A percentile compares a stretch with the other conserved stretches of the same genome.
These are phyloP conservation scores for Cerceris rybyensis DNA, from an alignment of 2,888 invertebrate species.

Conservation along the genomic window DNA sequence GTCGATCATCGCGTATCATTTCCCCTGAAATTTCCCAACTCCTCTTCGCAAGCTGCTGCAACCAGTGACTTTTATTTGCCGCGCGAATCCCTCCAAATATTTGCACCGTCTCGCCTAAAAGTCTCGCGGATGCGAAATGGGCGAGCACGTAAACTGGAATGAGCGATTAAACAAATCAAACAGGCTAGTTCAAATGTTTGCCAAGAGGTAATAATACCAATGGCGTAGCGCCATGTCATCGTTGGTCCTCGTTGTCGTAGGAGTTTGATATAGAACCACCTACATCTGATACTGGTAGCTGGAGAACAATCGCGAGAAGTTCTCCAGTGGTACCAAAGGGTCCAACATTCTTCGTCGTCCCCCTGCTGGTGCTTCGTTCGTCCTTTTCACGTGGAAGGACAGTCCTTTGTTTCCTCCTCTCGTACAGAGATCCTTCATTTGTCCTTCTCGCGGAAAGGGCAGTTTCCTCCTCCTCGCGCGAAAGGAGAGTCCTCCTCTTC, in stretches of 20 bases:
- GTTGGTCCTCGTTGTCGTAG: slow-evolving; percentile 20
- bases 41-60: too few relatives aligned
- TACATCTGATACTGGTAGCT: slow-evolving; percentile 52
- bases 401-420: too few relatives aligned
- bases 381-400: slow-evolving; percentile 8
- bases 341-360: neutral
- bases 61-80: too few relatives aligned
- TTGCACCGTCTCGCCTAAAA: too few relatives aligned
- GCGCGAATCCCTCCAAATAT: too few relatives aligned
- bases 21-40: too few relatives aligned
- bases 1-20: too few relatives aligned
- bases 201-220: slow-evolving; percentile 56
- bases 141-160: slow-evolving; percentile 52
- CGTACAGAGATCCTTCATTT: too few relatives aligned
- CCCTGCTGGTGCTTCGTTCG: slow-evolving; percentile 8
- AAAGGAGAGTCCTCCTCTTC: neutral
- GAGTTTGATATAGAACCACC: slow-evolving; percentile 53
- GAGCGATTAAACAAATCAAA: slow-evolving; percentile 73
- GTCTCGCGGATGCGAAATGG: neutral
- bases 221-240: slow-evolving; percentile 26
- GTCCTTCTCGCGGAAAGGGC: too few relatives aligned
- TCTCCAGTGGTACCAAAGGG: slow-evolving; percentile 8
- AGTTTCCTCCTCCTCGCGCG: slow-evolving; percentile 12
- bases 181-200: slow-evolving; percentile 72
- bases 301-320: slow-evolving; percentile 49